Percentiles rank a stretch among this genome's conserved stretches.
Conservation (phyloP, 2,113 vertebrate genomes). For the Oxyura jamaicensis region DNA sequence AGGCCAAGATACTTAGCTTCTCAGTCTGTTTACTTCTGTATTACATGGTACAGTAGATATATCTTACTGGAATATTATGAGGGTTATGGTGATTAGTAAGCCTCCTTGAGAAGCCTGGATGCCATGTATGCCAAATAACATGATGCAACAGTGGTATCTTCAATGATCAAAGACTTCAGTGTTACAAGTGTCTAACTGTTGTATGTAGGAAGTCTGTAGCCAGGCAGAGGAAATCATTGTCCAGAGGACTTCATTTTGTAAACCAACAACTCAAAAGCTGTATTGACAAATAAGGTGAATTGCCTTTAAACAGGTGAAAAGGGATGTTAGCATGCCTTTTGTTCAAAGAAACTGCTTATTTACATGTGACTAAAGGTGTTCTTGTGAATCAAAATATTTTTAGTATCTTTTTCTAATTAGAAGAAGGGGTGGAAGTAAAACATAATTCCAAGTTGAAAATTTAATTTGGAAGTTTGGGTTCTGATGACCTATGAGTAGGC, state of each 20-base stretch:
- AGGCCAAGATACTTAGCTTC: background rate
- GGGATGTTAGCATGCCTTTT: background rate
- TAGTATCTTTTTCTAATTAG: background rate
- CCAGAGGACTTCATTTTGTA: background rate
- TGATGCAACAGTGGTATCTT: background rate
- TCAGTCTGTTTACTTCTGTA: slow-evolving; percentile 11
- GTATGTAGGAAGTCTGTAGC: background rate
- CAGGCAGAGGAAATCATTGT: background rate
- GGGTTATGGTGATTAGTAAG: background rate
- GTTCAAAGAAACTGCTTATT: too few relatives aligned
- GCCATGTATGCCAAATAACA: background rate
- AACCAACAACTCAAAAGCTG: background rate
- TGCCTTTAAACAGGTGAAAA: background rate
- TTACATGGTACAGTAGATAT: background rate
- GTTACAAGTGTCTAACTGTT: background rate
- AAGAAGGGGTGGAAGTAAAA: background rate
- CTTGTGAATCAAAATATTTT: background rate
- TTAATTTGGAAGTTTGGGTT: background rate
- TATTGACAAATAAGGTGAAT: background rate
- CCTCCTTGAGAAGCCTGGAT: background rate
- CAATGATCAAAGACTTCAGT: background rate
- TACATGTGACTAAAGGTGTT: background rate
- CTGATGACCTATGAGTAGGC: background rate
- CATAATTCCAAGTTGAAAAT: background rate
- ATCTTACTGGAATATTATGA: background rate